Base-by-base conservation (phyloP, 53 echinoderm and acorn worm genomes). In the Pentamera pediparva region DNA sequence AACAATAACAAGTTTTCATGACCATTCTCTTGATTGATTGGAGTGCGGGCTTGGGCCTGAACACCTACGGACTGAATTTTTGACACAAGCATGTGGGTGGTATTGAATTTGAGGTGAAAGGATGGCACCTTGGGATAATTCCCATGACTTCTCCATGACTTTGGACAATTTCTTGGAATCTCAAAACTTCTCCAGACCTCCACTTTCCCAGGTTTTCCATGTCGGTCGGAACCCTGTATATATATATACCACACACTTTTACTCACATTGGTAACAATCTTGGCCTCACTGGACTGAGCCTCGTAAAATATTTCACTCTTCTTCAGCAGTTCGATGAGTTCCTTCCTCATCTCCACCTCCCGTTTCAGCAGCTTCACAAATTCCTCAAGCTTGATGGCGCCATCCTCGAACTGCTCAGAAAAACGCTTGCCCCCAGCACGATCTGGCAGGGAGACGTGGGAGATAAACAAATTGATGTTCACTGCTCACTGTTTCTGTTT, bases 401-500 rank as follows among this genome's bases (percentile, higher is more conserved):
- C 91, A 57, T 98, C 98, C 56, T 98, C 98, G 89, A 98, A 98
- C 83, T 91, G 98, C 76, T 98, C 85, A 11, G 98, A 98, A 62
- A 98, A 98, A 37, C 81, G 79, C 79, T 98, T 98, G 6, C 98
- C 98, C 37, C 89, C 95, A 10, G 89, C 89, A 9, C 95, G 87
- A 63, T 95, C 95, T 95, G 59, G 12, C n/a, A 61, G 39, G 41
- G 37, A 41, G 41, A 41, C 1, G 8, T 27, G 29, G 32, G 6
- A 53, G n/a, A 13, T 7, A 22, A 53, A 53, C n/a, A 53, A 53
- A 26, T n/a, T n/a, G n/a, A n/a, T n/a, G n/a, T n/a, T n/a, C n/a
- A n/a, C n/a, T n/a, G n/a, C n/a, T n/a, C n/a, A n/a, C n/a, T n/a
- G n/a, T n/a, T n/a, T n/a, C n/a, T n/a, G n/a, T n/a, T n/a, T n/a